Evolutionary conservation across 2,797 vertebrate species (phyloP), one percentile per base, ranked within the genome.

Genomic region (Oreortyx pictus): DNA sequence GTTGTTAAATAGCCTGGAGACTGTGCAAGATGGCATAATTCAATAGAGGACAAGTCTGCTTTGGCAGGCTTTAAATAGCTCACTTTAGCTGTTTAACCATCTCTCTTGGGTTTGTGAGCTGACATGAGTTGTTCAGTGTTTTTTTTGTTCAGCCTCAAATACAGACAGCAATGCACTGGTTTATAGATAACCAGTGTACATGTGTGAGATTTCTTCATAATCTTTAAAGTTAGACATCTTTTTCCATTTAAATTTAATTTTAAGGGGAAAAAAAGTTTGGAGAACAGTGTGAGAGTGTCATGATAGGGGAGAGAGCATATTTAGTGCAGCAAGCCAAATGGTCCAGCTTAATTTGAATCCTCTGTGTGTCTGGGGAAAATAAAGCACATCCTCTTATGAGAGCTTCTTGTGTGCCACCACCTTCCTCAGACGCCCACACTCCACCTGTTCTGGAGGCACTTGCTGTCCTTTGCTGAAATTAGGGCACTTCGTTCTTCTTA

Each of bases 371-470:
- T 23, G 20, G 43, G 44, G 10, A 11, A 4, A n/a, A 78, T 41
- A 56, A 87, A 72, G 46, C 46, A 73, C 61, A 54, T 86, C 91
- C 49, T 65, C 52, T 85, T 82, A 35, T 2, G 61, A 78, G 94
- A 90, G 65, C 86, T 82, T 85, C 64, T 67, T 90, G n/a, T 73
- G 37, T 67, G 44, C 60, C 67, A 70, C 56, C 80, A 90, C 88
- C 67, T 93, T 94, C 80, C 59, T 35, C 73, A 76, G 44, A 91
- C 92, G 64, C 95, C 94, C 93, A 96, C 95, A 6, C 68, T 86
- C 91, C 95, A 77, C 95, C 93, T 96, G 94, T 50, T 93, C 2
- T 0, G 54, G 61, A 95, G 81, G 68, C 74, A 84, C 75, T 93
- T 0, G 0, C 88, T 96, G 89, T 92, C 95, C 88, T 94, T 81